Conservation (phyloP, 2,797 vertebrate species). For the Tinamus major region DNA sequence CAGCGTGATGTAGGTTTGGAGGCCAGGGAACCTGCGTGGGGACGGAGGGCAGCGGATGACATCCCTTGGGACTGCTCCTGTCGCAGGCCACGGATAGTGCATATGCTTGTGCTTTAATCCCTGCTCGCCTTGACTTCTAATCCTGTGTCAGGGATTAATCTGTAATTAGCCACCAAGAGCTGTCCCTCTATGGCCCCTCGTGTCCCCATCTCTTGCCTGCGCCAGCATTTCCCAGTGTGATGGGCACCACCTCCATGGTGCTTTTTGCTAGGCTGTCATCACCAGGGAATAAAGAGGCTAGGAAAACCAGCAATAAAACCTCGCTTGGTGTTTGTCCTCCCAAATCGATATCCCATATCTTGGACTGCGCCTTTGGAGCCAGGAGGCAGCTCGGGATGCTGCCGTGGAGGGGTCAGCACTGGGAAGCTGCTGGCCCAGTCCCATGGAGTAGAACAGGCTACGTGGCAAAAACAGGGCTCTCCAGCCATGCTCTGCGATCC, state of each 20-base stretch:
- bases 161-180: neutral
- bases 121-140: neutral
- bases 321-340: neutral
- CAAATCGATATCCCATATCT: neutral
- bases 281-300: neutral
- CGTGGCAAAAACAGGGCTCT: neutral
- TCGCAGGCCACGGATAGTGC: neutral
- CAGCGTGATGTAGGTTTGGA: fast-evolving
- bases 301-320: no score
- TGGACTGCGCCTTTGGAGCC: neutral
- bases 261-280: neutral
- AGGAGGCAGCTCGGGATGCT: neutral
- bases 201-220: neutral
- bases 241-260: neutral
- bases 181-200: neutral
- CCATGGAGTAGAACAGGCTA: neutral
- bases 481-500: fast-evolving
- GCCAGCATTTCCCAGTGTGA: neutral
- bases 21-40: neutral
- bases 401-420: neutral
- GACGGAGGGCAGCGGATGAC: neutral
- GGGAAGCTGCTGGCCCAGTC: neutral
- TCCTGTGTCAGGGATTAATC: neutral
- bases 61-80: neutral
- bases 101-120: neutral